Conservation (phyloP, 2,113 vertebrate genomes). For the Sinocyclocheilus rhinocerous region DNA sequence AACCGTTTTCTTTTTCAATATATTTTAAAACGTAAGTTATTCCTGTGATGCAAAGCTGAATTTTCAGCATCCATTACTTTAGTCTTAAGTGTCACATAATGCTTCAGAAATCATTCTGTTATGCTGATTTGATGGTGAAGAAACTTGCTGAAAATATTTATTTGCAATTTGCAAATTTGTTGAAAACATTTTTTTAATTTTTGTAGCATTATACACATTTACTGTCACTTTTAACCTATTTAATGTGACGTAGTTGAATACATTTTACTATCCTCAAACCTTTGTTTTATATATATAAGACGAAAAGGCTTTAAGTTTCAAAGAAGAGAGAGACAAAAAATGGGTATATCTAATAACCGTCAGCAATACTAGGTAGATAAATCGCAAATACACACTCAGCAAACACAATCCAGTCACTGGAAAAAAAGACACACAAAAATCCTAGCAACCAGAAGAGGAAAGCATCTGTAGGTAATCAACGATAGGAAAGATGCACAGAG, state of each 20-base stretch:
- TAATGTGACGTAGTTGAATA: too few species aligned
- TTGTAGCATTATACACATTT: too few species aligned
- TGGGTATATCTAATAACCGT: background rate
- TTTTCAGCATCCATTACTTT: background rate
- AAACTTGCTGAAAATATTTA: too few species aligned
- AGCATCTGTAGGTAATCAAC: constrained; percentile 1
- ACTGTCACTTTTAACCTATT: too few species aligned
- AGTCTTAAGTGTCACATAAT: background rate
- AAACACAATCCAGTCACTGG: constrained; percentile 41
- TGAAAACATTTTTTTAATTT: too few species aligned
- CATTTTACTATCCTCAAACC: too few species aligned
- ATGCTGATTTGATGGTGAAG: too few species aligned
- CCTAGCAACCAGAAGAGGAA: constrained; percentile 22
- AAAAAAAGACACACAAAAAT: constrained; percentile 25
- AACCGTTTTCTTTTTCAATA: background rate
- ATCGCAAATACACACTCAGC: constrained; percentile 27
- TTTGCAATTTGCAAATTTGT: too few species aligned
- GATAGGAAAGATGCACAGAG: background rate
- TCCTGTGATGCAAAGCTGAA: background rate
- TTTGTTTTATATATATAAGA: background rate
- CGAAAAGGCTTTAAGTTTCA: background rate
- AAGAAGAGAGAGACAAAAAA: background rate
- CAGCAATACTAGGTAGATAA: background rate
- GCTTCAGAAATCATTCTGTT: background rate
- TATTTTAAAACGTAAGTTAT: background rate